Base-by-base conservation (phyloP, 2,888 invertebrate genomes). In the Asteroscopus sphinx region DNA sequence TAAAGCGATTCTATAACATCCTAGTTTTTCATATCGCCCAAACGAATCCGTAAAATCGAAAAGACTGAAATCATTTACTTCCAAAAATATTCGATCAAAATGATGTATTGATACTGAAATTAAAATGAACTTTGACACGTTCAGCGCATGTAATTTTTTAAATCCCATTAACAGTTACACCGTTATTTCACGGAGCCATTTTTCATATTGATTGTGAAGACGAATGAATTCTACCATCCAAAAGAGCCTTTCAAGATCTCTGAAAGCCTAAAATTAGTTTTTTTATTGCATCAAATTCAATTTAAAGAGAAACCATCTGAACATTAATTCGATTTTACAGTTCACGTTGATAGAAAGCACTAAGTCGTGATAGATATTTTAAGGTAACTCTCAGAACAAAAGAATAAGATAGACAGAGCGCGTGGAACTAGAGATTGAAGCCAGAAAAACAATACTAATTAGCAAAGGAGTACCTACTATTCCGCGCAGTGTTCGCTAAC, bases 301-400 rank as follows among this genome's bases (percentile, higher is more conserved):
- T 75, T 74, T 68, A 59, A 74, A 64, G 57, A 68, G 71, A 77
- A 68, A 59, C 32, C 54, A 61, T 47, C 15, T 56, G 39, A 9
- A 47, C 39, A 39, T 42, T 61, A 41, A 76, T 73, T 76, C 46
- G 47, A 70, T 74, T 75, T 75, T 52, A 76, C 71, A 61, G 77
- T 59, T 62, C 28, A 0, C 39, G 32, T 60, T 62, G 57, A 37
- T 64, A 53, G 57, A 70, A 58, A 59, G 57, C 52, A 57, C n/a
- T 39, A 48, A 70, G 59, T 74, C 74, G 64, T 74, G 76, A 65
- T 60, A 49, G 60, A 71, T 48, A 61, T 68, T 68, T 65, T 40
- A 64, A 57, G 48, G 52, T 58, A 57, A 58, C 56, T 52, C 54
- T n/a, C n/a, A n/a, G n/a, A n/a, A n/a, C n/a, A n/a, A n/a, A n/a